Base-by-base conservation (phyloP, 2,797 vertebrate species). In the Carapus acus region DNA sequence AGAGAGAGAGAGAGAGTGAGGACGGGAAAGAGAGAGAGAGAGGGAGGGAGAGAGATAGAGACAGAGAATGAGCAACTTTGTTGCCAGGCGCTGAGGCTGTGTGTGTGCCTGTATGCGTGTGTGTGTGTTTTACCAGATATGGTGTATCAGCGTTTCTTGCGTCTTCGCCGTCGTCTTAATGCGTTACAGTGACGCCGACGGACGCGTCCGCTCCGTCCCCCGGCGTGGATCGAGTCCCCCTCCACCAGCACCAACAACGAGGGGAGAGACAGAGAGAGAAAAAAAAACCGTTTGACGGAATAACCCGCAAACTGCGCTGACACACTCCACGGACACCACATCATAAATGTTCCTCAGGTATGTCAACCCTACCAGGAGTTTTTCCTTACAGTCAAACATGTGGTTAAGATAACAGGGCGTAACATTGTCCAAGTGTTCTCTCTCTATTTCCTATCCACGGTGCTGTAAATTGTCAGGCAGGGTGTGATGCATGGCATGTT, bases 51-150 rank as follows among this genome's bases (percentile, higher is more conserved):
- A 53, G 63, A 33, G 52, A 43, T 59, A 52, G 49, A 61, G 67
- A 56, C 73, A 65, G 71, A 62, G 67, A 65, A 67, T 64, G 80
- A 84, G 83, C 77, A 87, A 89, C 88, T 87, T 29, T 36, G 75
- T 83, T 81, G 69, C 80, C 82, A 81, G 78, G 83, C 81, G 71
- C 82, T 86, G 62, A 66, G 69, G 62, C 78, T 33, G 31, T 4
- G 40, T 27, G 5, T 27, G 24, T 5, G 24, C 4, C 24, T 27
- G 24, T 5, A 9, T 4, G 5, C 9, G 24, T 5, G 24, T 27
- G 5, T 27, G 24, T 27, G 24, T 27, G 24, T 27, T 69, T 78
- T 71, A 65, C 58, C 81, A 81, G 78, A 73, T 78, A 81, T 83
- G 79, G 79, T 81, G 69, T 69, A 79, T 85, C 83, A 83, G 78